These are phyloP conservation scores for Drosophila baimaii DNA, from an alignment of 1,140 invertebrate genomes.

Conservation along the genomic window DNA sequence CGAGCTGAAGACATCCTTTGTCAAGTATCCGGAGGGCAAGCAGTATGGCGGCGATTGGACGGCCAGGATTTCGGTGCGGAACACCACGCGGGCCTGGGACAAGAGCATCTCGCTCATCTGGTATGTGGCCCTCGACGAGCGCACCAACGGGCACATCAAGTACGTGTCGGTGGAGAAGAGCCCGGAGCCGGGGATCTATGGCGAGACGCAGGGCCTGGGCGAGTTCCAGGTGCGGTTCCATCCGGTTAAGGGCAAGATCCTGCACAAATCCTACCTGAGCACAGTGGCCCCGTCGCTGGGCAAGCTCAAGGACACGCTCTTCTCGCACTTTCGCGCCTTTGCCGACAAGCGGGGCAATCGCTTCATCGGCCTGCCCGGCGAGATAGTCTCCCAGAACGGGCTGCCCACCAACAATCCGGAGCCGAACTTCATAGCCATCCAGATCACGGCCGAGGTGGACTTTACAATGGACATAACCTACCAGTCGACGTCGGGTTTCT, in stretches of 20 bases:
- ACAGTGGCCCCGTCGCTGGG: slow-evolving; percentile 89
- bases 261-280: slow-evolving; percentile 90
- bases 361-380: slow-evolving; percentile 87
- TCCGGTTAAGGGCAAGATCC: slow-evolving; percentile 85
- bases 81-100: slow-evolving; percentile 74
- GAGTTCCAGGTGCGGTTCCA: slow-evolving; percentile 87
- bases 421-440: slow-evolving; percentile 93
- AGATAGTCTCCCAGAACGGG: slow-evolving; percentile 85
- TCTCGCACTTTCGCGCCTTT: slow-evolving; percentile 87
- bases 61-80: slow-evolving; percentile 90
- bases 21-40: slow-evolving; percentile 92
- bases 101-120: slow-evolving; percentile 89
- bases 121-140: slow-evolving; percentile 91
- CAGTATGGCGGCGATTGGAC: slow-evolving; percentile 96
- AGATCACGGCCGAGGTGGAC: slow-evolving; percentile 91
- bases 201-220: slow-evolving; percentile 91
- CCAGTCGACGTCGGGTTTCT: slow-evolving; percentile 87
- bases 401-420: slow-evolving; percentile 84
- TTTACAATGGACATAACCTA: slow-evolving; percentile 94
- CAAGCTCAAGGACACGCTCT: slow-evolving; percentile 91
- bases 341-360: slow-evolving; percentile 86
- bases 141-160: slow-evolving; percentile 87
- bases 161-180: slow-evolving; percentile 85
- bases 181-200: slow-evolving; percentile 89
- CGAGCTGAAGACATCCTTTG: slow-evolving; percentile 93